A percentile compares a stretch with the other conserved stretches of the same genome.
These are phyloP conservation scores for Acheta domesticus DNA, from an alignment of 2,888 invertebrate species.

Conservation along the genomic window DNA sequence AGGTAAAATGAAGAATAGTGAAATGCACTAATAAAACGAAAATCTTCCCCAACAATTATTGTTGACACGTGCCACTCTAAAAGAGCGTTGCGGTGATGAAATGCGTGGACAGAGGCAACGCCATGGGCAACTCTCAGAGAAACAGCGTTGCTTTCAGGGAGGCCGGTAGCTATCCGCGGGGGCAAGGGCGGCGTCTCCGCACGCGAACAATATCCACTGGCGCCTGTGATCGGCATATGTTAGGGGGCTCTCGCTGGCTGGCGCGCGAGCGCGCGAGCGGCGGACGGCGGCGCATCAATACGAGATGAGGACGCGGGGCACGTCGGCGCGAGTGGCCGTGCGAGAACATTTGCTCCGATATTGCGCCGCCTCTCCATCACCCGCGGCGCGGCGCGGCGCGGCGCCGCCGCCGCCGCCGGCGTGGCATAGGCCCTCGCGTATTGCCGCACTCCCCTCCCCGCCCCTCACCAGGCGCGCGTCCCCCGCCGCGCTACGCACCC, in stretches of 20 bases:
- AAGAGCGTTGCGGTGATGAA: too few relatives aligned
- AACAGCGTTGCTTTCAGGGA: not conserved
- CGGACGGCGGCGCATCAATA: not conserved
- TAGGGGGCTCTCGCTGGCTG: not conserved
- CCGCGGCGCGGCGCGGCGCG: too few relatives aligned
- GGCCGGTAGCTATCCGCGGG: not conserved
- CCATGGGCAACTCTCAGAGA: too few relatives aligned
- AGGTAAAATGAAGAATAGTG: too few relatives aligned
- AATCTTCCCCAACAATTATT: too few relatives aligned
- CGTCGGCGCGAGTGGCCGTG: constrained; percentile 1
- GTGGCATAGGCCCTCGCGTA: not conserved
- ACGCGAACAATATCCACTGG: constrained; percentile 18
- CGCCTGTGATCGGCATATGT: constrained; percentile 10
- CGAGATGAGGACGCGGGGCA: constrained; percentile 18
- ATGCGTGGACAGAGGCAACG: too few relatives aligned
- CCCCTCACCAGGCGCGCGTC: not conserved
- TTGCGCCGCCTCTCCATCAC: constrained; percentile 4
- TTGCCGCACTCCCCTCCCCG: not conserved
- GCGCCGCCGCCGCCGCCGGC: too few relatives aligned
- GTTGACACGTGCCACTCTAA: too few relatives aligned
- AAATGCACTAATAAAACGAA: too few relatives aligned
- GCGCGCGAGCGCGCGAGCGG: not conserved
- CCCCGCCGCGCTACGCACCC: not conserved
- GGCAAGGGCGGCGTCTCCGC: not conserved
- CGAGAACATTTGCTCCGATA: constrained; percentile 18